Evolutionary conservation across 1,140 invertebrate genomes (phyloP).

Genomic region (Whitmania pigra): DNA sequence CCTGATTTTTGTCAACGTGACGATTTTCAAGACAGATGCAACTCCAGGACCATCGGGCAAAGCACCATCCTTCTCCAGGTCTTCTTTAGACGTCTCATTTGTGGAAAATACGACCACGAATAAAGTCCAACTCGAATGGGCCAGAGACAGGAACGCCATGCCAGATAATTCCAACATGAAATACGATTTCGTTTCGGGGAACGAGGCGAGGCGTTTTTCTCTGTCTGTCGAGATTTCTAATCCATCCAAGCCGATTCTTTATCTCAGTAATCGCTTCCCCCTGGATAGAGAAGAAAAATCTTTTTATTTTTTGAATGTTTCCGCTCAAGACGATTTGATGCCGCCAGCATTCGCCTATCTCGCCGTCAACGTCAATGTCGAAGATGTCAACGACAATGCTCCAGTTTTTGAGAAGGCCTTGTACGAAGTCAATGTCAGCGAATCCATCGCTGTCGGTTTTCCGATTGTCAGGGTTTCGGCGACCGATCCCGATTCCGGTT

Average conservation of each 20-base stretch:
- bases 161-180: conserved; percentile 70
- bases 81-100: neutral
- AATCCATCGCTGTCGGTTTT: conserved; percentile 53
- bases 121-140: conserved; percentile 52
- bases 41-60: neutral
- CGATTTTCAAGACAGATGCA: neutral
- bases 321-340: conserved; percentile 61
- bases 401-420: conserved; percentile 67
- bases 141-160: conserved; percentile 71
- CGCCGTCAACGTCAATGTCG: conserved; percentile 35
- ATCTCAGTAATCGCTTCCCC: conserved; percentile 52
- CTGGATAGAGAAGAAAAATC: conserved; percentile 69
- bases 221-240: conserved; percentile 66
- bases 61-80: neutral
- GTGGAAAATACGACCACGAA: neutral
- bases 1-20: conserved; percentile 3
- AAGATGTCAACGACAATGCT: conserved; percentile 77
- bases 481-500: conserved; percentile 72
- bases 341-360: conserved; percentile 60
- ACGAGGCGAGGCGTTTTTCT: conserved; percentile 71
- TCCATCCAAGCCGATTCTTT: conserved; percentile 42
- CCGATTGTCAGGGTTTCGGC: conserved; percentile 73
- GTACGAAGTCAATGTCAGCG: conserved; percentile 23
- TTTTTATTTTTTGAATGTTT: conserved; percentile 64
- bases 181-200: conserved; percentile 71